A percentile compares a stretch with the other conserved stretches of the same genome.
Evolutionary conservation across 1,140 invertebrate genomes (phyloP).

Genomic region (Sipha flava): DNA sequence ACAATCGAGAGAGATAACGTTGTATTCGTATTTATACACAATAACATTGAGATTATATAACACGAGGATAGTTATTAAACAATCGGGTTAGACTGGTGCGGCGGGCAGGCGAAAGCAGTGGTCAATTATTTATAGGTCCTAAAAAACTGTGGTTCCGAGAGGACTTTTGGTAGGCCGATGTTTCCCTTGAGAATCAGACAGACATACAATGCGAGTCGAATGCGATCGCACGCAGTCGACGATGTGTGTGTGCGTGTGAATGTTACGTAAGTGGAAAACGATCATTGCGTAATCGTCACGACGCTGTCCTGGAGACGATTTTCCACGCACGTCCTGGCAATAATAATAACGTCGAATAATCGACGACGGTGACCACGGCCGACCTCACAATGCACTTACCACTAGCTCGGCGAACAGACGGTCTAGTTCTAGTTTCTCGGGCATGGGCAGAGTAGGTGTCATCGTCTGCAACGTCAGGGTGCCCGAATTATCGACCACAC

Average conservation of each 20-base stretch:
- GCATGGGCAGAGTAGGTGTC: conserved; percentile 82
- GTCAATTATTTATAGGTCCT: background rate
- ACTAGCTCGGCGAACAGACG: conserved; percentile 88
- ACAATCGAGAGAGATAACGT: too few relatives aligned
- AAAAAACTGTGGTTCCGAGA: background rate
- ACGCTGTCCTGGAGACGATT: background rate
- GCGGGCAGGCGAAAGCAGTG: too few relatives aligned
- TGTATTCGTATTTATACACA: too few relatives aligned
- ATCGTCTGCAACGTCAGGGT: conserved; percentile 74
- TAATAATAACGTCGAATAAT: background rate
- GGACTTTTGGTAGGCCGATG: background rate
- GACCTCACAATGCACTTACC: conserved; percentile 56
- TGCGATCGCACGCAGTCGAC: background rate
- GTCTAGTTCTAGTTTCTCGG: conserved; percentile 82
- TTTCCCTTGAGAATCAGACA: background rate
- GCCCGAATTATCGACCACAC: conserved; percentile 78
- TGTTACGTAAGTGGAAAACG: background rate
- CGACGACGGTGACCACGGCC: too few relatives aligned
- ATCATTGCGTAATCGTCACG: background rate
- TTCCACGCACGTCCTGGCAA: background rate
- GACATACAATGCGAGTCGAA: conserved; percentile 8
- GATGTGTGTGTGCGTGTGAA: background rate
- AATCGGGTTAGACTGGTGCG: too few relatives aligned
- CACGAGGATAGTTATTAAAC: background rate
- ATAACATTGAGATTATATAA: too few relatives aligned